These are phyloP conservation scores for Diarsia dahlii DNA, from an alignment of 2,888 invertebrate species.

Conservation along the genomic window DNA sequence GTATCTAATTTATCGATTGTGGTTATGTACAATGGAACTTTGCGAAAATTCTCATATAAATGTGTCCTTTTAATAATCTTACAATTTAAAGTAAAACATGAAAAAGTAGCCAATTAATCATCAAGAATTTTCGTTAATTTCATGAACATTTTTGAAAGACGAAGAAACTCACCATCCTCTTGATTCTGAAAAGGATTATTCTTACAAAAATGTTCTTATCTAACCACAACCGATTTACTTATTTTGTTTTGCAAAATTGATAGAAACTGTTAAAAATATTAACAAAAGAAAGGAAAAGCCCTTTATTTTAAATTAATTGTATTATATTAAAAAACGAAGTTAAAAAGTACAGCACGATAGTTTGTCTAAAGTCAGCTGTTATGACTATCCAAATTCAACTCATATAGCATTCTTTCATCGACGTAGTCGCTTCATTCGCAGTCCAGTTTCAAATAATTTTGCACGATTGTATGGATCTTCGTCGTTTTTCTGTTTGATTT, in stretches of 20 bases:
- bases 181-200: constrained; percentile 86
- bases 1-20: constrained; percentile 72
- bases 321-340: neutral
- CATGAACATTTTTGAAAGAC: constrained; percentile 86
- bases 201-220: constrained; percentile 84
- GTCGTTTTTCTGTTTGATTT: constrained; percentile 80
- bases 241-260: constrained; percentile 1
- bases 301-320: neutral
- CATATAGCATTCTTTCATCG: constrained; percentile 54
- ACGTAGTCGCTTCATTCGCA: constrained; percentile 79
- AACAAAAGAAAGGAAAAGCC: neutral
- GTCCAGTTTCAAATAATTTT: constrained; percentile 82
- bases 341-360: constrained; percentile 64
- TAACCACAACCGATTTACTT: constrained; percentile 78
- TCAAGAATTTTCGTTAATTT: constrained; percentile 80
- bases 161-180: constrained; percentile 88
- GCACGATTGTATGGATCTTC: constrained; percentile 87
- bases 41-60: constrained; percentile 77
- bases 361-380: constrained; percentile 78
- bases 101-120: constrained; percentile 35
- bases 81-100: constrained; percentile 30
- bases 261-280: constrained; percentile 1
- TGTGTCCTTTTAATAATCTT: constrained; percentile 32
- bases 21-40: constrained; percentile 76
- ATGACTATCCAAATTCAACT: constrained; percentile 72